Evolutionary conservation across 2,113 vertebrate species (phyloP).

Genomic region (Burhinus oedicnemus): DNA sequence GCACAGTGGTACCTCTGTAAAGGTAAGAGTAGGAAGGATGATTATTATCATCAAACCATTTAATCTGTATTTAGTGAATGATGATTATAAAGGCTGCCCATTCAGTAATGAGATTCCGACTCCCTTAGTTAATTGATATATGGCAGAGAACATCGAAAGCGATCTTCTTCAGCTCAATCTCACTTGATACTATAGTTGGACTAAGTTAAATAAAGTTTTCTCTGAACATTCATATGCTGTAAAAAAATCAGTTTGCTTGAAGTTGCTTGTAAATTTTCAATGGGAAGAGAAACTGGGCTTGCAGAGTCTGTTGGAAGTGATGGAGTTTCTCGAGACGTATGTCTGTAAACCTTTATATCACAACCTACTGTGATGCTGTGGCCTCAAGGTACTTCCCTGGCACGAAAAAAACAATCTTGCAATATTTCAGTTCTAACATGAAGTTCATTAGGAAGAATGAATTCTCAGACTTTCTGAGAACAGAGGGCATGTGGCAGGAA

Average conservation of each 20-base stretch:
- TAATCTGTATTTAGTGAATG: neutral
- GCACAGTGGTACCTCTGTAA: neutral
- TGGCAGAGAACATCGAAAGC: neutral
- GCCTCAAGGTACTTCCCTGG: neutral
- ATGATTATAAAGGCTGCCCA: conserved; percentile 5
- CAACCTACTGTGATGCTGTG: neutral
- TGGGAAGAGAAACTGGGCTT: neutral
- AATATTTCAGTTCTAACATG: conserved; percentile 13
- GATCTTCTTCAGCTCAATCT: neutral
- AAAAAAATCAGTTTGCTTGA: neutral
- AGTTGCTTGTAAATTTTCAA: neutral
- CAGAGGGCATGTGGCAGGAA: neutral
- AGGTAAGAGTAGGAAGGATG: neutral
- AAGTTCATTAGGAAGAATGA: conserved; percentile 10
- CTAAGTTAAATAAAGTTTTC: neutral
- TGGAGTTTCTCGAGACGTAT: neutral
- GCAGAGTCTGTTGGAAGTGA: neutral
- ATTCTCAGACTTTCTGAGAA: conserved; percentile 2
- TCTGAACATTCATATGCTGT: neutral
- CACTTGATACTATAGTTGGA: neutral
- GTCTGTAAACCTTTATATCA: neutral
- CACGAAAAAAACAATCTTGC: neutral
- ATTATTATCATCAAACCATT: conserved; percentile 10
- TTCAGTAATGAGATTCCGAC: conserved; percentile 1
- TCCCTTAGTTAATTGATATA: conserved; percentile 2